These are phyloP conservation scores for Tortrix viridana DNA, from an alignment of 2,888 invertebrate genomes.

Conservation along the genomic window DNA sequence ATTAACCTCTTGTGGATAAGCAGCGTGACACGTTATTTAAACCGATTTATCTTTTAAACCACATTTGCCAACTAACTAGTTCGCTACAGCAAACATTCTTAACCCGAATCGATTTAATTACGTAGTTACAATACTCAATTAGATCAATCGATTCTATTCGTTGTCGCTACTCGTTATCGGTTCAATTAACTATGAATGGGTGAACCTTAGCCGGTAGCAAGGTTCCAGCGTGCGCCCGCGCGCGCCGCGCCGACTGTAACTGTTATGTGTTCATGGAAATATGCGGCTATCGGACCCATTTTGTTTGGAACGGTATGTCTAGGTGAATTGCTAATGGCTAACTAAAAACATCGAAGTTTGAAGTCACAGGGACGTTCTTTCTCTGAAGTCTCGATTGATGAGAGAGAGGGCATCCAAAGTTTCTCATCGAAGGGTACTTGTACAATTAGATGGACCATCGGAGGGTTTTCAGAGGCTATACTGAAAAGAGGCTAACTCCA, in stretches of 20 bases:
- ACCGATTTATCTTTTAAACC: too few relatives aligned
- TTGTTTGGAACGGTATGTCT: slow-evolving; percentile 10
- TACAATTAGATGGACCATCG: too few relatives aligned
- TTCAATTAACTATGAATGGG: slow-evolving; percentile 32
- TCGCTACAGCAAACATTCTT: slow-evolving; percentile 20
- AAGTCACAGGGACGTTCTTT: too few relatives aligned
- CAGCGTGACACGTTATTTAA: too few relatives aligned
- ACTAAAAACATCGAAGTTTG: too few relatives aligned
- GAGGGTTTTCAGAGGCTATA: too few relatives aligned
- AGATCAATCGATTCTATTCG: slow-evolving; percentile 30
- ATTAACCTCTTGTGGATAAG: too few relatives aligned
- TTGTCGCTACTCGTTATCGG: slow-evolving; percentile 17
- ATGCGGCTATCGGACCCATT: slow-evolving; percentile 34
- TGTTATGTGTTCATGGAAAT: slow-evolving; percentile 36
- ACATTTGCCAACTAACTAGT: neutral
- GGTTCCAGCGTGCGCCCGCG: slow-evolving; percentile 2
- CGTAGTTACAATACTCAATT: slow-evolving; percentile 25
- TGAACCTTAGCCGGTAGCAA: slow-evolving; percentile 13
- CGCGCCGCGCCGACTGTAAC: slow-evolving; percentile 12
- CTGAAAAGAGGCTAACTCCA: too few relatives aligned
- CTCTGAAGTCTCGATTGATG: too few relatives aligned
- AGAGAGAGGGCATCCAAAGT: too few relatives aligned
- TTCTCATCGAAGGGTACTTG: too few relatives aligned
- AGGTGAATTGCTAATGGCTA: too few relatives aligned
- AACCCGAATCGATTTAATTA: slow-evolving; percentile 33